Percentiles rank a stretch among this genome's conserved stretches.
Evolutionary conservation across 2,113 vertebrate species (phyloP).

Genomic region (Myodes glareolus): DNA sequence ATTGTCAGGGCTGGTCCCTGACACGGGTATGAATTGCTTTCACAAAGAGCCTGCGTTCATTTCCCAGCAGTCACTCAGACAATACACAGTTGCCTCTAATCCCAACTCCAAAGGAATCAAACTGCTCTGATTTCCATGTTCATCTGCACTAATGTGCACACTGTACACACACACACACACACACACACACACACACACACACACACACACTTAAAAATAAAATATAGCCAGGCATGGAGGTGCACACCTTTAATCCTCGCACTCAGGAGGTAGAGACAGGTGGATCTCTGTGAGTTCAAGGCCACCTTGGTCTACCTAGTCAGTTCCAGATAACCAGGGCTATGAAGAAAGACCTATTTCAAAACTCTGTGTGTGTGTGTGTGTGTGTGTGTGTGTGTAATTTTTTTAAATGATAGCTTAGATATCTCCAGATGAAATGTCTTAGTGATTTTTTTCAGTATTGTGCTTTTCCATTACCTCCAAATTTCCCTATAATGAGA

Average conservation of each 20-base stretch:
- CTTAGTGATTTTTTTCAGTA: neutral
- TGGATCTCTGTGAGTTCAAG: neutral
- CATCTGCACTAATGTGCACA: neutral
- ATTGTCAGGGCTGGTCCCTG: too few species aligned
- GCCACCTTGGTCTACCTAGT: neutral
- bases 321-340: neutral
- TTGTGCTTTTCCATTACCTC: neutral
- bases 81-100: neutral
- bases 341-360: neutral
- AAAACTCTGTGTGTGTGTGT: neutral
- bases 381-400: neutral
- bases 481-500: neutral
- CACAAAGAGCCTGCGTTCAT: neutral
- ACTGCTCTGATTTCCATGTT: neutral
- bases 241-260: neutral
- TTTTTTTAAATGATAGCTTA: neutral
- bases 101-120: neutral
- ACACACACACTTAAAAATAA: neutral
- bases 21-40: neutral
- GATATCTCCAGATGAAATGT: neutral
- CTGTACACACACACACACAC: neutral
- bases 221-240: neutral
- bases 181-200: neutral
- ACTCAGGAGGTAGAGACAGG: neutral
- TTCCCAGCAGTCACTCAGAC: neutral